Evolutionary conservation across 1,140 invertebrate genomes (phyloP).

Genomic region (Phymorhynchus buccinoides): DNA sequence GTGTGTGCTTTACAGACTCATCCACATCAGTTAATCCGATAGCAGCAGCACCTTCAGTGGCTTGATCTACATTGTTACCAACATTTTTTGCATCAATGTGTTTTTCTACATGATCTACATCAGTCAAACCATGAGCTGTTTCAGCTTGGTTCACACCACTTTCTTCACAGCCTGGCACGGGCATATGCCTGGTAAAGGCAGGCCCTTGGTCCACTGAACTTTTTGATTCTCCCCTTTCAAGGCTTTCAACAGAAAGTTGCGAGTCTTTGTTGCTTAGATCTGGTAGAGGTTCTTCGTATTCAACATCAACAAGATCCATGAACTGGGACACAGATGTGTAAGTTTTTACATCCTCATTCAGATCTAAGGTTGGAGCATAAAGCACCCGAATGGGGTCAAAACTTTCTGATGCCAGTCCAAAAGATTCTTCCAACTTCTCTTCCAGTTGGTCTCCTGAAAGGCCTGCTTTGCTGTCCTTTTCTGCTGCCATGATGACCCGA

Average conservation of each 20-base stretch:
- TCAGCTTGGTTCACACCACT: too few relatives aligned
- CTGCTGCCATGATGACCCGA: neutral
- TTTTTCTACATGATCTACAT: neutral
- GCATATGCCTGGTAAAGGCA: too few relatives aligned
- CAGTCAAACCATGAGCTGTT: too few relatives aligned
- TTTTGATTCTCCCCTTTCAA: neutral
- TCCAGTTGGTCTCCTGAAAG: neutral
- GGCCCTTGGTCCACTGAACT: neutral
- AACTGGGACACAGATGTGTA: conserved; percentile 18
- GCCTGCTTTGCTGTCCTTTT: conserved; percentile 4
- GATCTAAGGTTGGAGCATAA: neutral
- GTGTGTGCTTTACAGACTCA: too few relatives aligned
- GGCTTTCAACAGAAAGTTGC: too few relatives aligned
- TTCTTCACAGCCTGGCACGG: too few relatives aligned
- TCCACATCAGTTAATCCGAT: too few relatives aligned
- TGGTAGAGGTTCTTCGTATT: neutral
- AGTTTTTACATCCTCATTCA: conserved; percentile 5
- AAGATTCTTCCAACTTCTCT: neutral
- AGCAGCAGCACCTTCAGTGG: neutral
- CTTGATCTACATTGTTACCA: neutral
- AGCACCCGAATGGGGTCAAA: conserved; percentile 24
- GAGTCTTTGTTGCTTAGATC: neutral
- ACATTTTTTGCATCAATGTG: neutral
- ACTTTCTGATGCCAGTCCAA: neutral
- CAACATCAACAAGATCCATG: neutral